phyloP scores from a whole-genome alignment of 2,797 vertebrate species.

The Dendrocincla fuliginosa region DNA sequence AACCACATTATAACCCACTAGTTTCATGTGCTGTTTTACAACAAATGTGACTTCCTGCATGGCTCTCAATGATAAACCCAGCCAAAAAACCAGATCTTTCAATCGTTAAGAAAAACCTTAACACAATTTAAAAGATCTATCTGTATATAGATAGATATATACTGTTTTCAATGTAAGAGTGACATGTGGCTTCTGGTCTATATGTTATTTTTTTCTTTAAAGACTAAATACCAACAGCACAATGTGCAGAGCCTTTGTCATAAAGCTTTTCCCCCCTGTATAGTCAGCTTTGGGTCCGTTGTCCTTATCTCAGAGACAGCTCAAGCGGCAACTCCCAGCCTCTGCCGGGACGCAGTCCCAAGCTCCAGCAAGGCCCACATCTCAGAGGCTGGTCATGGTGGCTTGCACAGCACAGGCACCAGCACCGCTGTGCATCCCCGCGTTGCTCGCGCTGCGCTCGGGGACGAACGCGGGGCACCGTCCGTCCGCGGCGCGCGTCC shows the following conservation, averaged over 20 bases:
- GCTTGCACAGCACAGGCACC: conserved; percentile 23
- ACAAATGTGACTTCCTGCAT: neutral
- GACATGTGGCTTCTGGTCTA: neutral
- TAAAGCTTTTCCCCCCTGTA: neutral
- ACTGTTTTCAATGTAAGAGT: neutral
- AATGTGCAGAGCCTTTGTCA: neutral
- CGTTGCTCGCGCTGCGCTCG: conserved; percentile 75
- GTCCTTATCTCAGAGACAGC: neutral
- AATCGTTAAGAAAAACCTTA: conserved; percentile 2
- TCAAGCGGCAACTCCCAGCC: neutral
- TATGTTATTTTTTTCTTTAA: neutral
- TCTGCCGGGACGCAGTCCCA: neutral
- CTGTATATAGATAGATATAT: neutral
- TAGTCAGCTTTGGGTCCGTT: neutral
- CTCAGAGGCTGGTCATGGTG: conserved; percentile 74
- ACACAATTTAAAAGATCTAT: neutral
- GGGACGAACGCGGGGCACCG: conserved; percentile 66
- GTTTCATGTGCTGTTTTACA: neutral
- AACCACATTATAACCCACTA: neutral
- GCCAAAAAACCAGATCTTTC: neutral
- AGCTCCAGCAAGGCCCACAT: neutral
- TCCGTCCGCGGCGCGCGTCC: conserved; percentile 62
- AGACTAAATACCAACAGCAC: neutral
- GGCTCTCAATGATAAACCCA: neutral
- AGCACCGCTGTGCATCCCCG: conserved; percentile 53